These are phyloP conservation scores for Bhutanitis thaidina DNA, from an alignment of 2,888 invertebrate species.

Conservation along the genomic window DNA sequence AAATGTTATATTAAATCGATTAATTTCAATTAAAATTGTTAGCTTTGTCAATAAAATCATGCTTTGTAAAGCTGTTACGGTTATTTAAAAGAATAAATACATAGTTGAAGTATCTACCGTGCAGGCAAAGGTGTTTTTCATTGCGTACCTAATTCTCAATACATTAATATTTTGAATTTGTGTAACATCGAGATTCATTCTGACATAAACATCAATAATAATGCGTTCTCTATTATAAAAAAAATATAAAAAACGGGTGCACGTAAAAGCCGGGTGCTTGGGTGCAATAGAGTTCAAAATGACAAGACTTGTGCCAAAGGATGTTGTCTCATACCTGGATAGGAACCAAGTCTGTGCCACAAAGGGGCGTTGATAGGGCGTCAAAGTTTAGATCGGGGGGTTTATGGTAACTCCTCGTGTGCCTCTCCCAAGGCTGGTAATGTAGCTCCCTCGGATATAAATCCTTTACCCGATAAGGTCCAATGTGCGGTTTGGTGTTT, in stretches of 20 bases:
- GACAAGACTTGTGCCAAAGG: slow-evolving; percentile 59
- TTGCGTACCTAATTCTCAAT: slow-evolving; percentile 22
- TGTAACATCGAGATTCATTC: slow-evolving; percentile 13
- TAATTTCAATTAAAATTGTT: slow-evolving; percentile 9
- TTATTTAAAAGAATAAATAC: slow-evolving; percentile 21
- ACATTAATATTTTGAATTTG: neutral
- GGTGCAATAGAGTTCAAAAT: slow-evolving; percentile 60
- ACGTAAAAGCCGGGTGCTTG: slow-evolving; percentile 67
- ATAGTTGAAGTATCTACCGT: slow-evolving; percentile 44
- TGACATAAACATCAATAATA: slow-evolving; percentile 45
- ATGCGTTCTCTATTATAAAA: slow-evolving; percentile 45
- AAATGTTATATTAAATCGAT: slow-evolving; percentile 2
- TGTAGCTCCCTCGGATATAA: slow-evolving; percentile 78
- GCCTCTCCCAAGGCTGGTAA: slow-evolving; percentile 86
- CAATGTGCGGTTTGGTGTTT: slow-evolving; percentile 74
- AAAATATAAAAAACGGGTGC: slow-evolving; percentile 50
- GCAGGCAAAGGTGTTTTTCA: slow-evolving; percentile 36
- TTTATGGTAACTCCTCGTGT: slow-evolving; percentile 80
- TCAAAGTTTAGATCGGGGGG: slow-evolving; percentile 78
- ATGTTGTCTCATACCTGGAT: slow-evolving; percentile 74
- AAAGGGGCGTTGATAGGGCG: slow-evolving; percentile 69
- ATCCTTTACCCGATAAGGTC: slow-evolving; percentile 75
- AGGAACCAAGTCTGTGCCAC: slow-evolving; percentile 75
- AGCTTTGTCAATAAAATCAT: slow-evolving; percentile 18
- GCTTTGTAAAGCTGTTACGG: slow-evolving; percentile 19